Evolutionary conservation across 1,140 invertebrate species (phyloP), one percentile per base, ranked within the genome.

Genomic region (Asobara japonica): DNA sequence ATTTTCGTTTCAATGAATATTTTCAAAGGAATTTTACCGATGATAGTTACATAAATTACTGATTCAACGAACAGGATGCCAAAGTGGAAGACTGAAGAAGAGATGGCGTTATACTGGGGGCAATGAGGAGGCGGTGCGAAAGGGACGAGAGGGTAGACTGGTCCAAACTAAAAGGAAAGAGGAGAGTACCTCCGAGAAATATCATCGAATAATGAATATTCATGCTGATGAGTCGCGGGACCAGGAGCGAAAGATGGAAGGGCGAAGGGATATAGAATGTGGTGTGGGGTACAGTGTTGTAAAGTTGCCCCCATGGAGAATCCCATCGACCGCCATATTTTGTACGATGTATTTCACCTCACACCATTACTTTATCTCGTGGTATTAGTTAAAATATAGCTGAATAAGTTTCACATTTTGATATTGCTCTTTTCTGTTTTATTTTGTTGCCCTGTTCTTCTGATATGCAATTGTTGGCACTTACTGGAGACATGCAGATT

Each of bases 201-300:
- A 87, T 87, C 86, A 86, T 87, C 85, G 83, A 87, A 86, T 84
- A 84, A 87, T 87, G 85, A 87, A 87, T 87, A 87, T 87, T 87
- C 85, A 87, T 87, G 85, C 78, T 81, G 84, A 87, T 86, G 85
- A 86, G 84, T 86, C 81, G 84, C 79, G 81, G 80, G 82, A 83
- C 79, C 78, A 36, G 78, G 75, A 77, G 77, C 74, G 76, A 80
- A 80, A 83, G 81, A 81, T 81, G 77, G 80, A 82, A 78, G 80
- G 80, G 77, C 73, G 78, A 78, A 31, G 29, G 62, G 36, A 66
- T 60, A 25, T 25, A 60, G 20, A 48, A 20, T 38, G 31, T 60
- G 41, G 29, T 18, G 64, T 38, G 20, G 61, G 22, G 20, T 33
- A 38, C 7, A 36, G 56, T 41, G 83, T 79, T 82, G 83, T 84